Evolutionary conservation across 2,797 vertebrate species (phyloP).

Genomic region (Bradypus variegatus): DNA sequence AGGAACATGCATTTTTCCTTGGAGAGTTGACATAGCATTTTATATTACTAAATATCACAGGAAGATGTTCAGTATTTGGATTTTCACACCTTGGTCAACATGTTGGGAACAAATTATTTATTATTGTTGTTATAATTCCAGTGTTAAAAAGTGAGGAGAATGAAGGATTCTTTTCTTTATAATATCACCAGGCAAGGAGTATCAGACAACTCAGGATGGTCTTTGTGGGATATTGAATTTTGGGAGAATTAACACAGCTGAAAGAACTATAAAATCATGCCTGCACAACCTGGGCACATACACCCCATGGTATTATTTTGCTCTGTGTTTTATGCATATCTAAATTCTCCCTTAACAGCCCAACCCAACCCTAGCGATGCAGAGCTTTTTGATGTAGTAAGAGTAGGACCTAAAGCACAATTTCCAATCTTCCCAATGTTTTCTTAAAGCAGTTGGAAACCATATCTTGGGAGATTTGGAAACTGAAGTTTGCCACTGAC

Average conservation of each 20-base stretch:
- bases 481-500: not conserved
- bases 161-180: not conserved
- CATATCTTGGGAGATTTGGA: not conserved
- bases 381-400: not conserved
- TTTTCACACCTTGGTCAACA: constrained; percentile 37
- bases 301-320: not conserved
- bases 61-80: constrained; percentile 39
- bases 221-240: not conserved
- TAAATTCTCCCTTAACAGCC: not conserved
- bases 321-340: not conserved
- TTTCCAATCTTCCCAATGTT: not conserved
- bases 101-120: constrained; percentile 41
- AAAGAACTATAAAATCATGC: not conserved
- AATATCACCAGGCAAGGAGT: not conserved
- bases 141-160: not conserved
- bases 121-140: not conserved
- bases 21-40: not conserved
- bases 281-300: not conserved
- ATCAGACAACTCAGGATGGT: not conserved
- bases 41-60: constrained; percentile 5
- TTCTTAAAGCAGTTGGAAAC: not conserved
- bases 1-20: not conserved
- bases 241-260: not conserved
- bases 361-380: not conserved
- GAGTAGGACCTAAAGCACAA: not conserved